These are phyloP conservation scores for Heliconius hortense DNA, from an alignment of 2,888 invertebrate species.

Conservation along the genomic window DNA sequence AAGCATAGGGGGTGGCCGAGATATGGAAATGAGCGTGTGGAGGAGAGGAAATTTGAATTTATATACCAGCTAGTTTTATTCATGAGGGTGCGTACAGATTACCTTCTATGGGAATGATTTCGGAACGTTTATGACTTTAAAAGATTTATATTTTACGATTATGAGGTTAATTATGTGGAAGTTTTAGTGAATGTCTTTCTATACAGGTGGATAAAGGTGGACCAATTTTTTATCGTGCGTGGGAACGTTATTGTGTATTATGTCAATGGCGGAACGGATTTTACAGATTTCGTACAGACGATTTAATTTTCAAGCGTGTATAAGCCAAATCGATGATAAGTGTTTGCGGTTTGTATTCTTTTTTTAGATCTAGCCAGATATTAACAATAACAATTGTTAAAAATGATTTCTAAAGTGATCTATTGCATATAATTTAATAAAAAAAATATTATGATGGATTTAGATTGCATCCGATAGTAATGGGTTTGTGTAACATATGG, in stretches of 20 bases:
- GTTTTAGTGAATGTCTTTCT: constrained; percentile 15
- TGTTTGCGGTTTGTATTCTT: constrained; percentile 35
- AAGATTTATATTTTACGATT: constrained; percentile 28
- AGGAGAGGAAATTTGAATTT: constrained; percentile 82
- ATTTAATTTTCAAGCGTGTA: constrained; percentile 43
- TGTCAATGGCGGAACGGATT: constrained; percentile 30
- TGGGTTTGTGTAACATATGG: background rate
- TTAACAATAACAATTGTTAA: background rate
- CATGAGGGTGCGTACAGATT: constrained; percentile 62
- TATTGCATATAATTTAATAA: background rate
- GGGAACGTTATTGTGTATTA: constrained; percentile 42
- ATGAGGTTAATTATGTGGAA: constrained; percentile 33
- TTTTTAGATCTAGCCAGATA: background rate
- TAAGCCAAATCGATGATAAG: constrained; percentile 30
- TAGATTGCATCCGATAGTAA: background rate
- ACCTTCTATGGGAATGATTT: constrained; percentile 43
- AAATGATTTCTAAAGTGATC: background rate
- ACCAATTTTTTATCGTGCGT: constrained; percentile 42
- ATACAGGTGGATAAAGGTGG: constrained; percentile 39
- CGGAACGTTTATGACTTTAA: constrained; percentile 45
- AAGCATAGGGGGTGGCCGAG: constrained; percentile 76
- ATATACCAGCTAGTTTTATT: constrained; percentile 81
- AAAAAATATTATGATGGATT: background rate
- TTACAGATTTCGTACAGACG: constrained; percentile 39
- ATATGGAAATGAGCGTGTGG: constrained; percentile 81